Conservation (phyloP, 2,113 vertebrate species). For the Pimephales promelas region DNA sequence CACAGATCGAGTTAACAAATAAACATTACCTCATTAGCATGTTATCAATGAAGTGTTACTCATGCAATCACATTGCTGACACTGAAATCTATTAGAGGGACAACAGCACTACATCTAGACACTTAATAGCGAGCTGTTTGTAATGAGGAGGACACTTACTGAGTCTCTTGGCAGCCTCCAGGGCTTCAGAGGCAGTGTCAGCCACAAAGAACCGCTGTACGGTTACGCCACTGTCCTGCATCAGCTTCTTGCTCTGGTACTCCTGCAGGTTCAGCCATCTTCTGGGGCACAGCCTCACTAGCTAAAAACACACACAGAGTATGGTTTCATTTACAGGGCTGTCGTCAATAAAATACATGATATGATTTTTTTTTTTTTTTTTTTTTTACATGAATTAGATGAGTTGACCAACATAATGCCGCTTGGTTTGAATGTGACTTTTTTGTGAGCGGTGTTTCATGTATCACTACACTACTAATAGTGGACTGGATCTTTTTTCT, state of each 20-base stretch:
- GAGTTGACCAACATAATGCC: too few relatives aligned
- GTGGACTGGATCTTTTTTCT: too few relatives aligned
- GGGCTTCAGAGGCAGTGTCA: constrained; percentile 85
- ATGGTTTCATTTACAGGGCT: not conserved
- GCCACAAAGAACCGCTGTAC: constrained; percentile 96
- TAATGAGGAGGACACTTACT: constrained; percentile 78
- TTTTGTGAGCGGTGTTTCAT: too few relatives aligned
- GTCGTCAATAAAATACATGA: too few relatives aligned
- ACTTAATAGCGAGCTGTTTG: not conserved
- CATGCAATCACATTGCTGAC: not conserved
- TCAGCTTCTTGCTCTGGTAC: constrained; percentile 98
- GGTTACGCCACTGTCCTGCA: constrained; percentile 92
- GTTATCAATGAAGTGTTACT: constrained; percentile 36
- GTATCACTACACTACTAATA: too few relatives aligned
- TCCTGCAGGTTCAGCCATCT: constrained; percentile 98
- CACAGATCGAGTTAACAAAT: constrained; percentile 8
- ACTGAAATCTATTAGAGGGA: constrained; percentile 16
- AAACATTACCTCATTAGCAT: constrained; percentile 16
- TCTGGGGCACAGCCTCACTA: constrained; percentile 78
- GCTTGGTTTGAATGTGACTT: too few relatives aligned
- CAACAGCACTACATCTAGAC: not conserved
- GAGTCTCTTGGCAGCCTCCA: constrained; percentile 91
- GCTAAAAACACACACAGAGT: constrained; percentile 70
- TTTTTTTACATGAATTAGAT: too few relatives aligned
- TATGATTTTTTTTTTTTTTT: too few relatives aligned